Evolutionary conservation across 2,113 vertebrate species (phyloP).

Genomic region (Lampris megalopsis): DNA sequence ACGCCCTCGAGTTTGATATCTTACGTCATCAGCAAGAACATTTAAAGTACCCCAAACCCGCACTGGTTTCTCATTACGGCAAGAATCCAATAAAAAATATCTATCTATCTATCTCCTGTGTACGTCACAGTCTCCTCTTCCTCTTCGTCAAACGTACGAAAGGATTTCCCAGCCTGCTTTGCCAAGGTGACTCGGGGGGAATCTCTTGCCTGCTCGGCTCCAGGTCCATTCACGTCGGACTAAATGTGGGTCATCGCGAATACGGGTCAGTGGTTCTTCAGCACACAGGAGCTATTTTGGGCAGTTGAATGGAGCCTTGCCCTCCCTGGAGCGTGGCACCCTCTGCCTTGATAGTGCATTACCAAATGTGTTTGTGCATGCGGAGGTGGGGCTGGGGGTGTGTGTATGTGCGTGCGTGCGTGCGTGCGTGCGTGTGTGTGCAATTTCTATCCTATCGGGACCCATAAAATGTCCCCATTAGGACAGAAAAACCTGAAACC

Average conservation of each 20-base stretch:
- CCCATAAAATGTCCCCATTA: too few relatives aligned
- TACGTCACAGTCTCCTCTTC: background rate
- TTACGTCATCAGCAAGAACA: too few relatives aligned
- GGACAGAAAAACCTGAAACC: too few relatives aligned
- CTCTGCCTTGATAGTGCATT: slow-evolving; percentile 28
- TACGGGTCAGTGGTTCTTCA: slow-evolving; percentile 74
- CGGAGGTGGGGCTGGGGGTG: background rate
- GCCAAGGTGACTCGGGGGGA: slow-evolving; percentile 36
- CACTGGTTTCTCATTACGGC: too few relatives aligned
- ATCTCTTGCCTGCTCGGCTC: slow-evolving; percentile 24
- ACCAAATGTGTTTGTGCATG: background rate
- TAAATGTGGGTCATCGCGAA: slow-evolving; percentile 75
- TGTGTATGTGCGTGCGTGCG: too few relatives aligned
- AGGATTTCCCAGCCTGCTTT: slow-evolving; percentile 4
- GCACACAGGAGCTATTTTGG: slow-evolving; percentile 67
- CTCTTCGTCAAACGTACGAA: background rate
- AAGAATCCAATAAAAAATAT: too few relatives aligned
- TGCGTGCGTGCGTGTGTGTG: too few relatives aligned
- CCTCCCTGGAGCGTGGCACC: slow-evolving; percentile 25
- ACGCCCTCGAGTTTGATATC: too few relatives aligned
- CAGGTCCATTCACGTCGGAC: slow-evolving; percentile 40
- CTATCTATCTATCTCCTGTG: too few relatives aligned
- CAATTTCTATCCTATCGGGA: too few relatives aligned
- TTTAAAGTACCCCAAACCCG: too few relatives aligned
- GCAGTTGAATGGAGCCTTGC: slow-evolving; percentile 45